Evolutionary conservation across 2,888 invertebrate species (phyloP), one percentile per base, ranked within the genome.

Genomic region (Pristionchus entomophagus): DNA sequence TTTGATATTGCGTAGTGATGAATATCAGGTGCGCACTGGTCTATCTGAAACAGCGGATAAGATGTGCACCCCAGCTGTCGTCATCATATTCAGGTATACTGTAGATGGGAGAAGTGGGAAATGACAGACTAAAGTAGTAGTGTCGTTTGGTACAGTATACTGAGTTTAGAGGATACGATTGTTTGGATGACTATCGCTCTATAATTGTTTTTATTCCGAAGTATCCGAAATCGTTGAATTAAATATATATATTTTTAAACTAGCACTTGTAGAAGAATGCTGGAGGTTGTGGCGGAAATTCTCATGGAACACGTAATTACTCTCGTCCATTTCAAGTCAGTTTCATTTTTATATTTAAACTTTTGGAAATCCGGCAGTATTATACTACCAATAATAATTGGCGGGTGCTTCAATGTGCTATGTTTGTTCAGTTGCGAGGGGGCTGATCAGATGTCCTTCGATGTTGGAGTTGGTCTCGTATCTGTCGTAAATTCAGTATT

Each of bases 381-480:
- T 19, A 59, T 22, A 59, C 19, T 59, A n/a, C n/a, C n/a, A 59
- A 59, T 12, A n/a, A 59, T 59, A 10, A 17, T 69, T 6, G 6
- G 12, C 69, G 29, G 10, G 35, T 69, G 22, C 22, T 59, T 59
- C 19, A 69, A 8, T 69, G 17, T 19, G 10, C 6, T 45, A 14
- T 14, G n/a, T n/a, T n/a, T n/a, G n/a, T n/a, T n/a, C n/a, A 85
- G 85, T 77, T n/a, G 38, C 14, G 85, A 85, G 29, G 85, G 85
- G 17, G 85, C 85, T 26, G 73, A 69, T 22, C 85, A 85, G 77
- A 85, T 85, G 85, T 59, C 45, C 38, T 85, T 77, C 56, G 85
- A 85, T 29, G 53, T 85, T 0, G 41, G 53, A 10, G 41, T 49
- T 4, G 83, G 83, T 17, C 45, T 84, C 38, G 83, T 65, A 2